Conservation (phyloP, 2,888 invertebrate species). For the Archips xylosteana region DNA sequence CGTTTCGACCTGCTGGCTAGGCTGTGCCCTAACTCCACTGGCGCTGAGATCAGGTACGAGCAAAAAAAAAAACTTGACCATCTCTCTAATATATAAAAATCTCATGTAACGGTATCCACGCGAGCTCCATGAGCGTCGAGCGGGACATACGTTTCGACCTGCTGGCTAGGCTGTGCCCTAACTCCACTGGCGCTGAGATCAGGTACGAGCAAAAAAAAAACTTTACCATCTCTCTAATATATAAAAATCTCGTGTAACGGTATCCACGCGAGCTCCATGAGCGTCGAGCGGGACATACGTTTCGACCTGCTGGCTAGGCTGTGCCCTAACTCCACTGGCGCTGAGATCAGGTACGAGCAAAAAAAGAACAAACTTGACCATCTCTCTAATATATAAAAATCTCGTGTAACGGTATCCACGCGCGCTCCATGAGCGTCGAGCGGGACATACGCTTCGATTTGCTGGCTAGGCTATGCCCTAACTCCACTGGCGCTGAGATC, state of each 20-base stretch:
- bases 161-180: no score
- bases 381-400: no score
- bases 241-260: no score
- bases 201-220: no score
- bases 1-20: slow-evolving; percentile 98
- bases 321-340: no score
- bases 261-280: slow-evolving; percentile 99
- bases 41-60: slow-evolving; percentile 90
- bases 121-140: slow-evolving; percentile 99
- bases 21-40: slow-evolving; percentile 99
- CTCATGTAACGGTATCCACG: slow-evolving; percentile 89
- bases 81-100: no score
- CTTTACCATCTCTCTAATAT: no score
- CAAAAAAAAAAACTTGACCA: no score
- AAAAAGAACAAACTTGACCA: no score
- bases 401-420: slow-evolving; percentile 89
- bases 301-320: slow-evolving; percentile 76
- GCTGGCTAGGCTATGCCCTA: slow-evolving; percentile 98
- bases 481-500: slow-evolving; percentile 97
- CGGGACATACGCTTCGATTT: slow-evolving; percentile 99
- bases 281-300: slow-evolving; percentile 98
- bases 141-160: slow-evolving; percentile 95
- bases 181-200: no score
- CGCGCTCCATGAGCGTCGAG: slow-evolving; percentile 99
- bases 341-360: no score